Conservation (phyloP, 1,140 invertebrate genomes). For the Scaptodrosophila lebanonensis region DNA sequence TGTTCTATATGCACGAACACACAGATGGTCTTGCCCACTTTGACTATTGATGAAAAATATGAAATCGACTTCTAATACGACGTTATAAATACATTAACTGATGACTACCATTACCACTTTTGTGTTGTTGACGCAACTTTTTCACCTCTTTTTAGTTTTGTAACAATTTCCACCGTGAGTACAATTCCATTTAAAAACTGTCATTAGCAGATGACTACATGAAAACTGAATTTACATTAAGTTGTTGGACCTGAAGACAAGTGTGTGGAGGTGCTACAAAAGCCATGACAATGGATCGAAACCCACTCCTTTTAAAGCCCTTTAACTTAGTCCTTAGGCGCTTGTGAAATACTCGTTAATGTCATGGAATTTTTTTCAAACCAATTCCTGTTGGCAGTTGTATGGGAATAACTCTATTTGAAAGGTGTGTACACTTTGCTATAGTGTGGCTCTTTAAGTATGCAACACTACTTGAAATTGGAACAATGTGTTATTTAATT, state of each 20-base stretch:
- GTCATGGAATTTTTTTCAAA: no score
- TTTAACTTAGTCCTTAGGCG: slow-evolving; percentile 36
- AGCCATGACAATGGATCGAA: slow-evolving; percentile 44
- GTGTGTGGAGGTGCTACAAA: slow-evolving; percentile 36
- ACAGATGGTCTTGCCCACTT: no score
- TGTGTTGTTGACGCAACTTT: slow-evolving; percentile 11
- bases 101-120: neutral
- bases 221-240: slow-evolving; percentile 73
- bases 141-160: slow-evolving; percentile 11
- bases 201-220: slow-evolving; percentile 74
- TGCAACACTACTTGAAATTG: no score
- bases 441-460: slow-evolving; percentile 22
- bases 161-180: slow-evolving; percentile 33
- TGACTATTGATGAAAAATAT: no score
- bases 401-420: slow-evolving; percentile 62
- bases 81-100: no score
- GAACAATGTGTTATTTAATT: no score
- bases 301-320: slow-evolving; percentile 25
- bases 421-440: slow-evolving; percentile 46
- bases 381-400: no score
- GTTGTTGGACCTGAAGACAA: slow-evolving; percentile 30
- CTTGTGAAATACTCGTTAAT: no score
- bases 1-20: no score
- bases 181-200: slow-evolving; percentile 74
- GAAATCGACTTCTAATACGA: no score